A percentile compares a stretch with the other conserved stretches of the same genome.
phyloP scores from a whole-genome alignment of 2,888 invertebrate genomes.

The Thymelicus acteon region DNA sequence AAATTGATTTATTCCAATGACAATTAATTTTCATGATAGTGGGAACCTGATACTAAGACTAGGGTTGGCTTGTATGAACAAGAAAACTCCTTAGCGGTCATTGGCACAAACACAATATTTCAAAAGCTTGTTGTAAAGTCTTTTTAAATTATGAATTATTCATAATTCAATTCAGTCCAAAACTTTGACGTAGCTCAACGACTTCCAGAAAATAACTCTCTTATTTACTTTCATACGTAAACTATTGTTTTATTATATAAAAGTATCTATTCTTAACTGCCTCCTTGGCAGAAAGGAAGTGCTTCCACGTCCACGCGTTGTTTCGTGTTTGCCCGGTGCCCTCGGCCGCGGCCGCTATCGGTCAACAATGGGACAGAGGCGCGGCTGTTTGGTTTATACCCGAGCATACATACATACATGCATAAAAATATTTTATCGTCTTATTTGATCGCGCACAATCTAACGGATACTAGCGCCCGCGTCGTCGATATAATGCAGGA shows the following conservation, averaged over 20 bases:
- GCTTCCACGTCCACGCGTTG: constrained; percentile 16
- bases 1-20: too few relatives aligned
- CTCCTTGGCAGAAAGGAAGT: constrained; percentile 9
- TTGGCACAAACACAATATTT: too few relatives aligned
- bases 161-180: too few relatives aligned
- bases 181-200: too few relatives aligned
- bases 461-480: constrained; percentile 28
- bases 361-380: constrained; percentile 54
- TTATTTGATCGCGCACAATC: constrained; percentile 47
- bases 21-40: too few relatives aligned
- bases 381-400: constrained; percentile 50
- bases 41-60: too few relatives aligned
- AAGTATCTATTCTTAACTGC: not conserved
- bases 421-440: constrained; percentile 48
- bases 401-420: constrained; percentile 31
- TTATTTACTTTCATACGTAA: not conserved
- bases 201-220: too few relatives aligned
- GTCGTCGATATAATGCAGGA: constrained; percentile 18
- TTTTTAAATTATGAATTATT: too few relatives aligned
- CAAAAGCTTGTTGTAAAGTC: too few relatives aligned
- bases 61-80: too few relatives aligned
- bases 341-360: constrained; percentile 47
- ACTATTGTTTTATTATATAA: not conserved
- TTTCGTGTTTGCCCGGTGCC: constrained; percentile 28
- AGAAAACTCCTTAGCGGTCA: too few relatives aligned